A percentile compares a stretch with the other conserved stretches of the same genome.
Conservation (phyloP, 2,113 vertebrate species). For the Cephalopterus ornatus region DNA sequence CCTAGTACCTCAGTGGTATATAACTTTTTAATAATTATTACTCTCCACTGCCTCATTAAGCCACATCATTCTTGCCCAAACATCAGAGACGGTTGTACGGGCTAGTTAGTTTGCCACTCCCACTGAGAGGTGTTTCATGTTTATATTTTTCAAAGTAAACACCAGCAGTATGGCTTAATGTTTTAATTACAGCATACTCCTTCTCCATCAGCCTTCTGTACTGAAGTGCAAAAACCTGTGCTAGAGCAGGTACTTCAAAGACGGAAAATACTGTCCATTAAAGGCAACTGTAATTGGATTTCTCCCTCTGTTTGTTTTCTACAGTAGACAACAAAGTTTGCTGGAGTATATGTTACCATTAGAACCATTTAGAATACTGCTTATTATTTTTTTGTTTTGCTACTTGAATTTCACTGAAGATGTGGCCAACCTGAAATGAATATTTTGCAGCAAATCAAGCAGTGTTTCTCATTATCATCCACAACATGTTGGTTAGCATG, state of each 20-base stretch:
- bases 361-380: background rate
- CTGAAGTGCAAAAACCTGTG: background rate
- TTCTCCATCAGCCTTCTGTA: background rate
- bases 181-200: background rate
- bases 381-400: background rate
- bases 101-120: background rate
- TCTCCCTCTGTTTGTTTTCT: background rate
- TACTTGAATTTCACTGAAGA: background rate
- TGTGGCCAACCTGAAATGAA: background rate
- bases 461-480: background rate
- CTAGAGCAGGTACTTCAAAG: background rate
- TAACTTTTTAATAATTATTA: background rate
- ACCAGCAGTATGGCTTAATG: background rate
- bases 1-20: background rate
- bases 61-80: background rate
- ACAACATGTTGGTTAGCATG: background rate
- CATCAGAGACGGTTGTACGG: background rate
- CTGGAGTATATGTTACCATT: background rate
- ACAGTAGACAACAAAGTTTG: background rate
- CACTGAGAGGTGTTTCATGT: background rate
- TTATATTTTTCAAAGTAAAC: conserved; percentile 28
- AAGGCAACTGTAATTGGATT: background rate
- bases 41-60: background rate
- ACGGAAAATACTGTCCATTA: background rate
- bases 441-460: background rate